Percentiles rank a stretch among this genome's conserved stretches.
These are phyloP conservation scores for Dascyllus trimaculatus DNA, from an alignment of 2,113 vertebrate genomes.

Conservation along the genomic window DNA sequence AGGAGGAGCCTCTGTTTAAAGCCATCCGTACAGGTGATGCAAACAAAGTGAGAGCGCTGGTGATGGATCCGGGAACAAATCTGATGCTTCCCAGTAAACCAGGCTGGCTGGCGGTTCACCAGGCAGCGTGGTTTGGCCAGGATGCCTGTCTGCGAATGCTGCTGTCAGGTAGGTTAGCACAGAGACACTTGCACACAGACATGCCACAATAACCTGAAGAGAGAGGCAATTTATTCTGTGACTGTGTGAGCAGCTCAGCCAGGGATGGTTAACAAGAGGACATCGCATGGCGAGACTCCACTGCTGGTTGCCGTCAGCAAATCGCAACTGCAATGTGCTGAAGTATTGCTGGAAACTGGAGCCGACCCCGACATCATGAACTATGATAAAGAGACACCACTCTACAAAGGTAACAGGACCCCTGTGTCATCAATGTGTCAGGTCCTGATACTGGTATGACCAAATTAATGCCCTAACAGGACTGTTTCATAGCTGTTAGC, in stretches of 20 bases:
- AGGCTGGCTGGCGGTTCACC: slow-evolving; percentile 92
- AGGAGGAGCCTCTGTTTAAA: slow-evolving; percentile 76
- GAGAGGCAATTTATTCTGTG: background rate
- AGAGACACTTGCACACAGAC: background rate
- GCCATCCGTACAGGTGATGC: slow-evolving; percentile 76
- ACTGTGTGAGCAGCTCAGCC: slow-evolving; percentile 85
- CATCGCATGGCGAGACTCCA: slow-evolving; percentile 87
- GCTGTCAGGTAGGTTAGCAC: slow-evolving; percentile 84
- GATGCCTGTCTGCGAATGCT: slow-evolving; percentile 87
- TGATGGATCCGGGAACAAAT: slow-evolving; percentile 78
- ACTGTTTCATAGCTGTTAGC: no score
- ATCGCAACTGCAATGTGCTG: slow-evolving; percentile 83
- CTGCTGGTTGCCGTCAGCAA: slow-evolving; percentile 86
- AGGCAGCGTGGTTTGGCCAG: slow-evolving; percentile 91
- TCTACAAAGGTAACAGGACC: slow-evolving; percentile 89
- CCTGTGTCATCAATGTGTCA: background rate
- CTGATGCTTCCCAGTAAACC: slow-evolving; percentile 88
- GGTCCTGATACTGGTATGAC: no score
- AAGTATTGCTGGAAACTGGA: slow-evolving; percentile 87
- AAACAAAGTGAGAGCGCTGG: slow-evolving; percentile 81
- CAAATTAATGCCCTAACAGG: no score
- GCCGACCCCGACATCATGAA: slow-evolving; percentile 90
- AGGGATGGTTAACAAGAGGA: slow-evolving; percentile 88
- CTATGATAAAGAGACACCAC: slow-evolving; percentile 89
- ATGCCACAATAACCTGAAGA: background rate